A percentile compares a stretch with the other conserved stretches of the same genome.
Evolutionary conservation across 2,113 vertebrate genomes (phyloP).

Genomic region (Tenrec ecaudatus): DNA sequence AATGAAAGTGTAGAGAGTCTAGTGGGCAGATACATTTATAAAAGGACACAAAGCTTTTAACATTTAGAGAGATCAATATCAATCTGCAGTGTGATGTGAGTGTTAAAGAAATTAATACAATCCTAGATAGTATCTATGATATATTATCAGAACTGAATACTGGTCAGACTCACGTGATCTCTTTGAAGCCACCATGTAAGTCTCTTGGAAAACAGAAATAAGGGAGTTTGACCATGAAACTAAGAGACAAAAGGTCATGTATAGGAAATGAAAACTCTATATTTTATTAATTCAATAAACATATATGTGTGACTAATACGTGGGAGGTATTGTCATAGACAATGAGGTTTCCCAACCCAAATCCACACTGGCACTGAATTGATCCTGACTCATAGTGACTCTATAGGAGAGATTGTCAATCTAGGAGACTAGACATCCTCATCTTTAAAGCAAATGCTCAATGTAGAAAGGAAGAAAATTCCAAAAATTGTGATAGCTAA

Average conservation of each 20-base stretch:
- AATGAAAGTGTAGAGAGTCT: not conserved
- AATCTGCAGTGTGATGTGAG: not conserved
- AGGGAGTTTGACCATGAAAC: not conserved
- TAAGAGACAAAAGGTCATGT: conserved; percentile 29
- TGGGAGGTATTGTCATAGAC: not conserved
- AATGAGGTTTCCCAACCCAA: not conserved
- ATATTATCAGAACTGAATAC: not conserved
- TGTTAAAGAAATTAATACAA: not conserved
- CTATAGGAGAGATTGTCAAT: no score
- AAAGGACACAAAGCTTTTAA: conserved; percentile 10
- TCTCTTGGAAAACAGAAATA: conserved; percentile 29
- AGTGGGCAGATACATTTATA: not conserved
- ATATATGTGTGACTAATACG: not conserved
- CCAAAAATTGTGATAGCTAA: no score
- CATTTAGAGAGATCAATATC: conserved; percentile 35
- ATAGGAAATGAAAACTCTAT: not conserved
- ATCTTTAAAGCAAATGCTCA: not conserved
- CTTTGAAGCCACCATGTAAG: conserved; percentile 30
- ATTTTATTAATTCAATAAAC: conserved; percentile 41
- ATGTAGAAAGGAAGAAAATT: not conserved
- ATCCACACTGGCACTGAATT: no score
- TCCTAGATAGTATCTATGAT: not conserved
- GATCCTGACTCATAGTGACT: no score
- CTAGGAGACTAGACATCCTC: no score
- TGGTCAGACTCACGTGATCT: conserved; percentile 23